phyloP scores from a whole-genome alignment of 2,888 invertebrate genomes.

The Agrotis ipsilon region DNA sequence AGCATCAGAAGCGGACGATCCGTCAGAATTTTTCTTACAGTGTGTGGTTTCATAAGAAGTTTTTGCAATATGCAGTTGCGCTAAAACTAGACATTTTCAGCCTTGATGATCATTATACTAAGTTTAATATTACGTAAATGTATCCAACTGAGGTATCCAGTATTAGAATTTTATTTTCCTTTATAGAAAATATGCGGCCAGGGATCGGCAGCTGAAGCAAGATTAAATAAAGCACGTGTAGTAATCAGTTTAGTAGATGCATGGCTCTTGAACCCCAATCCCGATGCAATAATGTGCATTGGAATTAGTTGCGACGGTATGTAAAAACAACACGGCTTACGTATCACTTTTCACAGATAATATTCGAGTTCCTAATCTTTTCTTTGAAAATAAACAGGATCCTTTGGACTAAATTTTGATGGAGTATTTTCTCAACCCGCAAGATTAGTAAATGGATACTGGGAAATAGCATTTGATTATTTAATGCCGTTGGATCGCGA shows the following conservation, averaged over 20 bases:
- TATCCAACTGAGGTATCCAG: too few species aligned
- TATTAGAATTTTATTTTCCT: not conserved
- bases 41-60: too few species aligned
- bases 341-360: not conserved
- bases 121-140: too few species aligned
- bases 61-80: too few species aligned
- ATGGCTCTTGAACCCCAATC: conserved; percentile 86
- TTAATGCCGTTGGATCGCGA: conserved; percentile 80
- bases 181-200: conserved; percentile 45
- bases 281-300: conserved; percentile 86
- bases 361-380: not conserved
- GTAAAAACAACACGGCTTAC: not conserved
- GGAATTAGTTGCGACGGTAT: conserved; percentile 91
- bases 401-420: conserved; percentile 89
- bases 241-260: conserved; percentile 86
- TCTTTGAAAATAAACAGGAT: conserved; percentile 78
- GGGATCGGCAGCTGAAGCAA: conserved; percentile 6
- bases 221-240: conserved; percentile 80
- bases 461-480: conserved; percentile 85
- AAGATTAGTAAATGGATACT: conserved; percentile 80
- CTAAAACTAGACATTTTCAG: too few species aligned
- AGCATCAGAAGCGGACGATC: too few species aligned
- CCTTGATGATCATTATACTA: too few species aligned
- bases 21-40: too few species aligned
- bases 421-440: conserved; percentile 92